Base-by-base conservation (phyloP, 2,888 invertebrate genomes). In the Brachyptera putata region DNA sequence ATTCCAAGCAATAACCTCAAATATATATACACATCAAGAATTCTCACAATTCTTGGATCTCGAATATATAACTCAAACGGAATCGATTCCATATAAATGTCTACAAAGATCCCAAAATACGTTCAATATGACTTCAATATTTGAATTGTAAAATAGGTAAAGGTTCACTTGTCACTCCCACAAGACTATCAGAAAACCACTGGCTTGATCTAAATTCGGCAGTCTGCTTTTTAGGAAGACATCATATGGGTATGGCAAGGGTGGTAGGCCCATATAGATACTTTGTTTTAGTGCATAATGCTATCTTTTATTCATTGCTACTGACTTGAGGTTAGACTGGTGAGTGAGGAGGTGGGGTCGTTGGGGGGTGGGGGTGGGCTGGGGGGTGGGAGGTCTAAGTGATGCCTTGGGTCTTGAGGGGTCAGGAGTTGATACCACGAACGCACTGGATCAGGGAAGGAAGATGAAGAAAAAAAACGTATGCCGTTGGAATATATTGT, bases 281-380 rank as follows among this genome's bases (percentile, higher is more conserved):
- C 61, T 58, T 61, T 61, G 61, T 61, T 61, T 61, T 58, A 61
- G 61, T 61, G 61, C 61, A 55, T 18, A 30, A 25, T 14, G 36
- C 53, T 58, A 61, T 61, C 58, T 61, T 61, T 61, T 61, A 61
- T 61, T 61, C 61, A 61, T 61, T 58, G 61, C 58, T 49, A 25
- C 39, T 36, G 53, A 55, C 53, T 25, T 50, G 49, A 4, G 41
- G 5, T 4, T 22, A 5, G 26, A 16, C 53, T 34, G 34, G 50
- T n/a, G n/a, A n/a, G 26, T 50, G 26, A 49, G 25, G 57, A 36
- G 55, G 22, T 14, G 24, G 14, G 1, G 37, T n/a, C 16, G 26
- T n/a, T n/a, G 11, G n/a, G 50, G 50, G 41, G 49, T 25, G 50
- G 7, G 1, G 26, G 41, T 36, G 34, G 36, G n/a, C 14, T 25